phyloP scores from a whole-genome alignment of 2,888 invertebrate species.

The Aradus depressus region DNA sequence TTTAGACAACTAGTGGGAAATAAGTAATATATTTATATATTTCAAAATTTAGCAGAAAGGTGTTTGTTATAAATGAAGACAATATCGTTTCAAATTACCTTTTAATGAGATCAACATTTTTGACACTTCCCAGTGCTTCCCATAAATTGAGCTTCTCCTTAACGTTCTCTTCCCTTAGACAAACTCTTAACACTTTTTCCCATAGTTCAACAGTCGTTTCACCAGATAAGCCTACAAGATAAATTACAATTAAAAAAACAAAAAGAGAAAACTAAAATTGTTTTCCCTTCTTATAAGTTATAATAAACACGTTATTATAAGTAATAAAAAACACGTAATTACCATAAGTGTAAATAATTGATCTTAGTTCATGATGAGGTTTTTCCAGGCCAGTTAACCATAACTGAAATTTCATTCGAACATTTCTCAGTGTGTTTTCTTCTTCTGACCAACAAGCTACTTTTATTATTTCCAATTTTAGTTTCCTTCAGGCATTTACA shows the following conservation, averaged over 20 bases:
- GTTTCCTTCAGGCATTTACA: too few relatives aligned
- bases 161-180: constrained; percentile 59
- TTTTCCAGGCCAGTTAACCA: neutral
- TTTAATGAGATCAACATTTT: constrained; percentile 39
- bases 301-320: neutral
- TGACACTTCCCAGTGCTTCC: constrained; percentile 55
- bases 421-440: neutral
- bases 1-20: too few relatives aligned
- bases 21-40: neutral
- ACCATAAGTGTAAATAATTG: constrained; percentile 8
- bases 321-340: neutral
- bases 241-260: neutral
- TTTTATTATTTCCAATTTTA: constrained; percentile 6
- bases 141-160: constrained; percentile 66
- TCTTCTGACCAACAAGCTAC: constrained; percentile 10
- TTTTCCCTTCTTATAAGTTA: neutral
- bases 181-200: constrained; percentile 62
- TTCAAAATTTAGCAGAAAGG: neutral
- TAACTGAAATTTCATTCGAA: neutral
- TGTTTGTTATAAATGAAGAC: too few relatives aligned
- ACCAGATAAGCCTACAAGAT: constrained; percentile 4
- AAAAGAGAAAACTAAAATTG: neutral
- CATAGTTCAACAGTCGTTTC: constrained; percentile 52
- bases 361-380: neutral
- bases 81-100: too few relatives aligned